phyloP scores from a whole-genome alignment of 2,113 vertebrate species.

The Brevimyrus niger region DNA sequence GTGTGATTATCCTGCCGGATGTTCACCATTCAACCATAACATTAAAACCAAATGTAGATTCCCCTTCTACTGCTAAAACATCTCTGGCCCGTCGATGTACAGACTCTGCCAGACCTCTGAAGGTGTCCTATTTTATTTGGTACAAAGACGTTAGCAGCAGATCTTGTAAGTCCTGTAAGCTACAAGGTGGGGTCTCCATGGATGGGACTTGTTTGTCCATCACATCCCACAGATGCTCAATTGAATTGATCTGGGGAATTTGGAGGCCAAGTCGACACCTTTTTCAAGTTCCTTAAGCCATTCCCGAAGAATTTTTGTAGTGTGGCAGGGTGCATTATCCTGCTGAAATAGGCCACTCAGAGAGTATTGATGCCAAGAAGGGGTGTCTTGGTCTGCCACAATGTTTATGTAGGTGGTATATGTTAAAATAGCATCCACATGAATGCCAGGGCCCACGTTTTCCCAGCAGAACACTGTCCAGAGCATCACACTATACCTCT shows the following conservation, averaged over 20 bases:
- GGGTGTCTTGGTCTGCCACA: neutral
- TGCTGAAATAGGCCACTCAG: neutral
- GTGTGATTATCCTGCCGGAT: neutral
- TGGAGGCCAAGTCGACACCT: neutral
- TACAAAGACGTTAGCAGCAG: neutral
- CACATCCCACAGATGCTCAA: neutral
- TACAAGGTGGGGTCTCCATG: neutral
- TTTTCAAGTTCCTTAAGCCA: neutral
- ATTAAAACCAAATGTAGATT: neutral
- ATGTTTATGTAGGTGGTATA: neutral
- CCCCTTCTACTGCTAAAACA: neutral
- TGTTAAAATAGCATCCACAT: neutral
- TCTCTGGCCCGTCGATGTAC: neutral
- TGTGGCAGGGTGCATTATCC: neutral
- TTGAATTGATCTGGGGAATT: neutral
- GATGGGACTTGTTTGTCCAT: neutral
- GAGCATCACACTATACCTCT: neutral
- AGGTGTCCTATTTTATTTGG: neutral
- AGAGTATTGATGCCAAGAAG: neutral
- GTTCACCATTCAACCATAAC: neutral
- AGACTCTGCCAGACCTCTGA: neutral
- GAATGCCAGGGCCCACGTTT: neutral
- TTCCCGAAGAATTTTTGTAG: neutral
- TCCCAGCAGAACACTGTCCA: neutral
- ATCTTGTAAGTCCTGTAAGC: neutral